These are phyloP conservation scores for Brachionus asplanchnoidis DNA, from an alignment of 1,140 invertebrate species.

Conservation along the genomic window DNA sequence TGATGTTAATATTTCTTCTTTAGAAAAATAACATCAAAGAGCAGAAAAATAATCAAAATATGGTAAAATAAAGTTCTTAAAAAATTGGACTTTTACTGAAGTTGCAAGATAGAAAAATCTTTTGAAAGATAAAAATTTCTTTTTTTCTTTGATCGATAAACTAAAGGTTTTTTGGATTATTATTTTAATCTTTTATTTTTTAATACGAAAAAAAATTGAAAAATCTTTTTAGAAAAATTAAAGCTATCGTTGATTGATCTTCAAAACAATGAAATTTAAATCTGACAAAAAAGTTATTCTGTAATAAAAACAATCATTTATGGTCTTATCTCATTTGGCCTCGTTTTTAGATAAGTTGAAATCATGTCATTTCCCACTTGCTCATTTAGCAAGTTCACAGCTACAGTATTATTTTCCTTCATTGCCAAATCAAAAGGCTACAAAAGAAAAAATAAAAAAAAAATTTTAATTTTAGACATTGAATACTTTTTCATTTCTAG, in stretches of 20 bases:
- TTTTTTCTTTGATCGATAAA: no score
- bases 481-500: constrained; percentile 50
- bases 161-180: no score
- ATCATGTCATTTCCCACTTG: constrained; percentile 46
- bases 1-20: no score
- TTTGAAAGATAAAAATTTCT: no score
- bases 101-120: no score
- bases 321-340: constrained; percentile 26
- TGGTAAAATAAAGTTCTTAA: no score
- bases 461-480: background rate
- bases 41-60: no score
- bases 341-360: constrained; percentile 2
- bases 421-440: constrained; percentile 52
- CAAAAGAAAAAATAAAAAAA: background rate
- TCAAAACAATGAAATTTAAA: background rate
- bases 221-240: background rate
- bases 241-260: background rate
- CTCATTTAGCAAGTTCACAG: constrained; percentile 50
- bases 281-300: background rate
- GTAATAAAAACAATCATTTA: background rate
- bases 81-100: no score
- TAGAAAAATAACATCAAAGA: no score
- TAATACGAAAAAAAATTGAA: background rate
- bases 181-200: background rate
- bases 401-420: constrained; percentile 51